Base-by-base conservation (phyloP, 2,113 vertebrate species). In the Campylomormyrus tamandua region DNA sequence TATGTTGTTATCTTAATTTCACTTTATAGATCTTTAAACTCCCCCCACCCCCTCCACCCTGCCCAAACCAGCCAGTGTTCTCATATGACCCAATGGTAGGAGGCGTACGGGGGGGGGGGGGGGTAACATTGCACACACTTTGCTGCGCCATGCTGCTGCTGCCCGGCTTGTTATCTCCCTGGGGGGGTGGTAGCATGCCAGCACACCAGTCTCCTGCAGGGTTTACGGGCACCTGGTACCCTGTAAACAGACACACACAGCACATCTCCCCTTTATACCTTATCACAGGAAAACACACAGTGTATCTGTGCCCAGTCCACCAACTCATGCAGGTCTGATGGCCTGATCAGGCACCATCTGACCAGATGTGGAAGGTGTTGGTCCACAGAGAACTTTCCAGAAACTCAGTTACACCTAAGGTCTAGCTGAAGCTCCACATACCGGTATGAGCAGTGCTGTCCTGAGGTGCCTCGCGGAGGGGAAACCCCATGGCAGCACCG, bases 201-300 rank as follows among this genome's bases (percentile, higher is more conserved):
- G 93, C 93, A 11, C 93, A 93, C 95, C 95, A 96, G 58, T 95
- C 94, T 66, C 89, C 93, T 88, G 95, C 94, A 39, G 94, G 90
- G 21, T 91, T 94, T 84, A 35, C 93, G 0, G 92, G 85, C 91
- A 94, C 92, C 92, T 93, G 93, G 91, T 94, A 95, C 42, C 93
- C 96, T 96, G 83, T 49, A 77, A 48, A 53, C 52, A 45, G 48
- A 53, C 50, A 56, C 48, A 21, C 48, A 52, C 31, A 56, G 17
- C 35, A 42, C 35, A 19, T 7, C 35, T 39, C 31, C 70, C 70
- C n/a, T 42, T 80, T 17, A 35, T 42, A 80, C n/a, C 13, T 80
- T 42, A 80, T 42, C 74, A 19, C 74, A 42, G 74, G n/a, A 42
- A 80, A 15, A 80, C 74, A 74, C 66, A 80, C 35, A 7, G 35